These are phyloP conservation scores for Hybognathus amarus DNA, from an alignment of 2,797 vertebrate genomes.

Conservation along the genomic window DNA sequence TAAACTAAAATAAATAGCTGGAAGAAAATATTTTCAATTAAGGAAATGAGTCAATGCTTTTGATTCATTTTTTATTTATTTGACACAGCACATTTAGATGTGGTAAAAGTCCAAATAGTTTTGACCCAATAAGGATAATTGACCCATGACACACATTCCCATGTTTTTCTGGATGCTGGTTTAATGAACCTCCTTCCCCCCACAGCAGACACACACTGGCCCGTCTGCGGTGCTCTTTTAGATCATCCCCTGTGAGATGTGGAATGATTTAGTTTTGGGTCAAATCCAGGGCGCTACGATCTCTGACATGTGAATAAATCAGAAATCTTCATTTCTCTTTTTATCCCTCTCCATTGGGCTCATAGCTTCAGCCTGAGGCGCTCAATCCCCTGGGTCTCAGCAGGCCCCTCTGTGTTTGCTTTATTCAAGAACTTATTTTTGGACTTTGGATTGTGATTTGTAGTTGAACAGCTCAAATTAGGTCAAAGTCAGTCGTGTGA, in stretches of 20 bases:
- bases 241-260: slow-evolving; percentile 45
- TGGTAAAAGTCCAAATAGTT: slow-evolving; percentile 24
- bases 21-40: slow-evolving; percentile 1
- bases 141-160: slow-evolving; percentile 38
- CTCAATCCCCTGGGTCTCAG: slow-evolving; percentile 27
- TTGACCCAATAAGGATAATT: slow-evolving; percentile 30
- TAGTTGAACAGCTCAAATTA: slow-evolving; percentile 30
- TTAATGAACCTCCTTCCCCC: not conserved
- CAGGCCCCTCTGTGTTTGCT: slow-evolving; percentile 43
- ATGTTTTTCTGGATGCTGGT: slow-evolving; percentile 17
- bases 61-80: slow-evolving; percentile 6
- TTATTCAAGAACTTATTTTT: slow-evolving; percentile 56
- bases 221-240: slow-evolving; percentile 30
- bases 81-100: slow-evolving; percentile 4
- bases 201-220: slow-evolving; percentile 18
- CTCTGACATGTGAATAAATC: slow-evolving; percentile 59
- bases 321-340: slow-evolving; percentile 38
- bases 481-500: slow-evolving; percentile 28
- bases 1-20: not conserved
- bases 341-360: slow-evolving; percentile 10
- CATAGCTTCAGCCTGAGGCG: slow-evolving; percentile 39
- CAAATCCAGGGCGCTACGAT: slow-evolving; percentile 48
- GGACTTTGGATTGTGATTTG: slow-evolving; percentile 37
- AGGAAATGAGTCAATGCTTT: slow-evolving; percentile 2
- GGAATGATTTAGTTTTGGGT: slow-evolving; percentile 58